phyloP scores from a whole-genome alignment of 2,888 invertebrate genomes.

The Sthenelais limicola region DNA sequence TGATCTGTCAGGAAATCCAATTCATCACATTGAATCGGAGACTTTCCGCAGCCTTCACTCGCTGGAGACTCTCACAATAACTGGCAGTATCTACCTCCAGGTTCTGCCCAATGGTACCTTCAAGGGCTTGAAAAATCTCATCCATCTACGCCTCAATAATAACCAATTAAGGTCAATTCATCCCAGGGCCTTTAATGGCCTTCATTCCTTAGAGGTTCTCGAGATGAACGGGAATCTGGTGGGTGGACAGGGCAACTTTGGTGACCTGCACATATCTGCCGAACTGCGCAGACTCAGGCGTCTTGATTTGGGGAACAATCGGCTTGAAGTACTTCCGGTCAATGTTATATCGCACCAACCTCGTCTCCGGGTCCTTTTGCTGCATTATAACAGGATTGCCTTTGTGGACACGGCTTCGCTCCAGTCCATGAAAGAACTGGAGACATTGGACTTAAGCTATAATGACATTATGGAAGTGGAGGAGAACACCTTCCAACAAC shows the following conservation, averaged over 20 bases:
- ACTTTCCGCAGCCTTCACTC: conserved; percentile 30
- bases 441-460: conserved; percentile 35
- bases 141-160: conserved; percentile 32
- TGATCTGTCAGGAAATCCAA: conserved; percentile 87
- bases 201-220: conserved; percentile 33
- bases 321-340: conserved; percentile 20
- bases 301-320: conserved; percentile 38
- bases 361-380: conserved; percentile 21
- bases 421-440: conserved; percentile 1
- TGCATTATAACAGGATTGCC: conserved; percentile 40
- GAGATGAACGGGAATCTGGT: conserved; percentile 36
- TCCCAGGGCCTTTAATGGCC: conserved; percentile 36
- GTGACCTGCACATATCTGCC: conserved; percentile 11
- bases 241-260: conserved; percentile 37
- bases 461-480: conserved; percentile 41
- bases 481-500: conserved; percentile 14
- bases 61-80: conserved; percentile 32
- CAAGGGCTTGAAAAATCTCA: conserved; percentile 33
- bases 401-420: conserved; percentile 18
- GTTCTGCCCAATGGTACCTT: conserved; percentile 39
- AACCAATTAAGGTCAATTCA: conserved; percentile 36
- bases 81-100: conserved; percentile 26
- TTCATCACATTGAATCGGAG: conserved; percentile 65
- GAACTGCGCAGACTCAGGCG: conserved; percentile 8
- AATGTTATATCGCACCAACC: conserved; percentile 16